Evolutionary conservation across 2,797 vertebrate genomes (phyloP).

Genomic region (Mionectes olivaceus): DNA sequence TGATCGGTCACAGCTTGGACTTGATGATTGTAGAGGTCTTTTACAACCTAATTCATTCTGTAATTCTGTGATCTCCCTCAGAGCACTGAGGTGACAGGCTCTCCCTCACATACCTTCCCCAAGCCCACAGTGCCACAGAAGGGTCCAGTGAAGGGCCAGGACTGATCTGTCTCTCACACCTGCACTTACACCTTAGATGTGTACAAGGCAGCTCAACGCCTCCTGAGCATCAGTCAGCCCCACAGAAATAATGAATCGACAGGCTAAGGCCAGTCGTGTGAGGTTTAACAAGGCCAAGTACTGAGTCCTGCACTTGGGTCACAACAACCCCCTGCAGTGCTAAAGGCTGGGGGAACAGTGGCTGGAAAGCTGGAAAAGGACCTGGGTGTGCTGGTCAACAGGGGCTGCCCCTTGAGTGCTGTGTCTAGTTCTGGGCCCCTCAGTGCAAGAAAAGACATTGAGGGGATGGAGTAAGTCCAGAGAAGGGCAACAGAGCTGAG

Average conservation of each 20-base stretch:
- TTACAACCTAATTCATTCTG: not conserved
- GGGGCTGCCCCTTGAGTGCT: not conserved
- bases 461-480: not conserved
- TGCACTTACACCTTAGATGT: fast-evolving
- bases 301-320: not conserved
- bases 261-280: fast-evolving
- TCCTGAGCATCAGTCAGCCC: not conserved
- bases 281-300: not conserved
- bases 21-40: not conserved
- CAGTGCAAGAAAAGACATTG: not conserved
- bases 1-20: not conserved
- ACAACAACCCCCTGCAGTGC: not conserved
- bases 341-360: not conserved
- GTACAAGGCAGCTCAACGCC: fast-evolving
- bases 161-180: not conserved
- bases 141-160: not conserved
- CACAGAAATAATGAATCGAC: not conserved
- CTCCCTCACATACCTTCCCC: not conserved
- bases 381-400: not conserved
- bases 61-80: not conserved
- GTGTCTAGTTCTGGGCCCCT: not conserved
- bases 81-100: not conserved
- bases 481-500: not conserved
- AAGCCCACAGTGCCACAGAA: not conserved
- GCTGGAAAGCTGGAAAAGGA: not conserved